Evolutionary conservation across 2,797 vertebrate genomes (phyloP).

Genomic region (Ammospiza maritima): DNA sequence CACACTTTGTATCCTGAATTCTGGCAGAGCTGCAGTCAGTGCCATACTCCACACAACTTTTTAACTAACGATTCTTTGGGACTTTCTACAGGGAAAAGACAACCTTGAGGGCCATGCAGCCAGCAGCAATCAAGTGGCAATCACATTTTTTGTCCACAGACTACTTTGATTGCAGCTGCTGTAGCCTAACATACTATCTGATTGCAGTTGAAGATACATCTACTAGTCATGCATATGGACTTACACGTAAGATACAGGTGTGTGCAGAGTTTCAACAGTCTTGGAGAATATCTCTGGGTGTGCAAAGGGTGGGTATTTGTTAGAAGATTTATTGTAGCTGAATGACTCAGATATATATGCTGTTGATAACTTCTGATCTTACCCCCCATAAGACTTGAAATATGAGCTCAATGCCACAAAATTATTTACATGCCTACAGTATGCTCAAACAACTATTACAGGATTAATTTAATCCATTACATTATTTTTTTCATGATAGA

Average conservation of each 20-base stretch:
- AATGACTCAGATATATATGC: slow-evolving; percentile 26
- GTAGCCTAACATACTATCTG: not conserved
- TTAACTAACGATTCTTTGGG: not conserved
- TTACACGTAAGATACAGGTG: not conserved
- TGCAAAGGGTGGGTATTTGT: slow-evolving; percentile 18
- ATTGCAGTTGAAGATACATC: not conserved
- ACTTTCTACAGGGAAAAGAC: not conserved
- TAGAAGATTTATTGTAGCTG: slow-evolving; percentile 37
- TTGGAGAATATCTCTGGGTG: not conserved
- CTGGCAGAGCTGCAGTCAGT: not conserved
- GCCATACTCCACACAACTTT: not conserved
- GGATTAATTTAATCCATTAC: slow-evolving; percentile 60
- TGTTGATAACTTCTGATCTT: slow-evolving; percentile 51
- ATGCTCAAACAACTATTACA: slow-evolving; percentile 35
- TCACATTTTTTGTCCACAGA: not conserved
- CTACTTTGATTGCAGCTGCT: not conserved
- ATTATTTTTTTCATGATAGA: not conserved
- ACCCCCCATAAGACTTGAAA: slow-evolving; percentile 26
- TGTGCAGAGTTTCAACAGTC: slow-evolving; percentile 33
- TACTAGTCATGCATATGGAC: not conserved
- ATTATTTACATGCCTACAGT: slow-evolving; percentile 42
- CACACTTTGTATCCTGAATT: not conserved
- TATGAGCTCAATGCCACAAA: slow-evolving; percentile 19
- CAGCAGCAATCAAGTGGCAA: not conserved
- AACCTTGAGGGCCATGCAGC: not conserved